phyloP scores from a whole-genome alignment of 2,797 vertebrate genomes.

The Tragelaphus oryx region DNA sequence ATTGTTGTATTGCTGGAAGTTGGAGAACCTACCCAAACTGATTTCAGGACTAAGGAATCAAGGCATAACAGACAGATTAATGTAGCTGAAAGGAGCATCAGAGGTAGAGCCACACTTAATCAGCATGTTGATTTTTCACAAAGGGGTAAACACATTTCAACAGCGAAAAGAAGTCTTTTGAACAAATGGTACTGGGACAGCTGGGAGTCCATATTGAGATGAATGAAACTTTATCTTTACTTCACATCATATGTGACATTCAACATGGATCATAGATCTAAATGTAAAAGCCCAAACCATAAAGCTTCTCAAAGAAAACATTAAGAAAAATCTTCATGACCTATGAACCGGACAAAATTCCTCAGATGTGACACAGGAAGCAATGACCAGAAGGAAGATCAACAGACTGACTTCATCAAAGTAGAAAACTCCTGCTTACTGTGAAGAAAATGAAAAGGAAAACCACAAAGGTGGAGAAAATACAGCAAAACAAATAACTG shows the following conservation, averaged over 20 bases:
- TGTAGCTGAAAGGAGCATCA: not conserved
- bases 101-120: not conserved
- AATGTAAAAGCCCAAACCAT: not conserved
- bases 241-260: not conserved
- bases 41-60: not conserved
- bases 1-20: not conserved
- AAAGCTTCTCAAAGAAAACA: not conserved
- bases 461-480: not conserved
- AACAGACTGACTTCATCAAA: not conserved
- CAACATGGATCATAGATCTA: not conserved
- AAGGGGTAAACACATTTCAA: not conserved
- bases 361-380: not conserved
- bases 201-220: not conserved
- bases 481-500: not conserved
- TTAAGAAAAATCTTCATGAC: not conserved
- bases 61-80: not conserved
- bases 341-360: not conserved
- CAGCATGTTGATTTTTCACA: not conserved
- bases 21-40: not conserved
- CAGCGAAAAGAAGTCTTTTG: not conserved
- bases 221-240: not conserved
- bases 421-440: not conserved
- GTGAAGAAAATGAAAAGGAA: not conserved
- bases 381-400: not conserved
- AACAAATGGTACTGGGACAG: not conserved